These are phyloP conservation scores for Gila robusta DNA, from an alignment of 2,797 vertebrate genomes.

Conservation along the genomic window DNA sequence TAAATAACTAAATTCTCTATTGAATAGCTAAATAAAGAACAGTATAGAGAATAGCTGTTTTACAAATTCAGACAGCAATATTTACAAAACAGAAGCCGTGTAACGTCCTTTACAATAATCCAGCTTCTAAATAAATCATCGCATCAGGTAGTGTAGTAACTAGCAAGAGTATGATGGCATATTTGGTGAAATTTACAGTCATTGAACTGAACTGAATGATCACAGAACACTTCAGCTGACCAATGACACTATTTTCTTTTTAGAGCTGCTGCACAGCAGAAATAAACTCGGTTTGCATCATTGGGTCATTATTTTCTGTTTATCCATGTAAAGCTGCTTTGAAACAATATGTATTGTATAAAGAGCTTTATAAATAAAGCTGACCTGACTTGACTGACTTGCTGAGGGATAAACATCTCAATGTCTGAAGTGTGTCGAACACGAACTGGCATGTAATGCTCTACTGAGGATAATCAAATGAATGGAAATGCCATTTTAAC, in stretches of 20 bases:
- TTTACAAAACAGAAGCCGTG: slow-evolving; percentile 5
- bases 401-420: slow-evolving; percentile 13
- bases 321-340: not conserved
- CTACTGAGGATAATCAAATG: slow-evolving; percentile 47
- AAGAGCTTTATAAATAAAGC: not conserved
- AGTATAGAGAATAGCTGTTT: slow-evolving; percentile 4
- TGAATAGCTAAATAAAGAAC: not conserved
- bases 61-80: not conserved
- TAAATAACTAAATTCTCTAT: not conserved
- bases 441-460: slow-evolving; percentile 42
- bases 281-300: too few relatives aligned
- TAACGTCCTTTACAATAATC: not conserved
- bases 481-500: slow-evolving; percentile 28
- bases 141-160: not conserved
- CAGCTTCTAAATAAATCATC: slow-evolving; percentile 13
- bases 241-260: too few relatives aligned
- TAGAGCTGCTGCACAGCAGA: too few relatives aligned
- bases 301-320: too few relatives aligned
- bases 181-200: too few relatives aligned
- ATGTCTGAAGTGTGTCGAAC: slow-evolving; percentile 40
- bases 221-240: too few relatives aligned
- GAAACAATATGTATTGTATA: not conserved
- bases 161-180: not conserved
- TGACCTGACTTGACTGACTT: not conserved
- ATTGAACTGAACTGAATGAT: too few relatives aligned